A percentile compares a stretch with the other conserved stretches of the same genome.
Evolutionary conservation across 2,888 invertebrate species (phyloP).

Genomic region (Cremastinae sp.): DNA sequence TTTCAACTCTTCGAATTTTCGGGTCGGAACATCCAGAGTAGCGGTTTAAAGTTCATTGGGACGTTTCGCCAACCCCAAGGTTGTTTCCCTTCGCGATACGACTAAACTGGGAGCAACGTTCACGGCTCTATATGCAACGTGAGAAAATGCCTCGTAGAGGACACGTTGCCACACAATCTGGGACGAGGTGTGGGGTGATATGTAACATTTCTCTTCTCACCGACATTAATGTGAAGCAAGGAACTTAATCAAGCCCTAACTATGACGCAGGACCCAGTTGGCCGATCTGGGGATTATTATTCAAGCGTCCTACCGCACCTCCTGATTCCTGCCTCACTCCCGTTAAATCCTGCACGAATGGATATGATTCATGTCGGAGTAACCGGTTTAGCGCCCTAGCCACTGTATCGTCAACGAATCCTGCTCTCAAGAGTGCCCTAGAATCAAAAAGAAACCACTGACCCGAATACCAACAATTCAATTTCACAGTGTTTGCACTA

Average conservation of each 20-base stretch:
- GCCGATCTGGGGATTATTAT: slow-evolving; percentile 66
- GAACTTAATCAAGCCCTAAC: slow-evolving; percentile 64
- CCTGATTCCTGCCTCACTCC: slow-evolving; percentile 12
- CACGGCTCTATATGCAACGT: slow-evolving; percentile 8
- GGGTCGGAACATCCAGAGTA: too few relatives aligned
- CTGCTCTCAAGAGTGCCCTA: neutral
- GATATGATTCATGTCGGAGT: slow-evolving; percentile 2
- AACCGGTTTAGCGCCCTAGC: slow-evolving; percentile 3
- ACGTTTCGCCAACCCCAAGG: too few relatives aligned
- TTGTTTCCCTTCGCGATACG: too few relatives aligned
- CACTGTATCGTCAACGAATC: neutral
- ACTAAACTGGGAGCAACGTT: neutral
- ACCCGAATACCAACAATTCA: slow-evolving; percentile 17
- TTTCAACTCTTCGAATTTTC: too few relatives aligned
- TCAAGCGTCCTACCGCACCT: slow-evolving; percentile 57
- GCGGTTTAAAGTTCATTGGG: too few relatives aligned
- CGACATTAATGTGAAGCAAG: slow-evolving; percentile 60
- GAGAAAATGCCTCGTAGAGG: slow-evolving; percentile 18
- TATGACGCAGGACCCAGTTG: slow-evolving; percentile 60
- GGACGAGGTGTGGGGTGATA: slow-evolving; percentile 1
- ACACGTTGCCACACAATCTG: slow-evolving; percentile 18
- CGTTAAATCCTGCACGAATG: neutral
- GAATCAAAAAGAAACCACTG: slow-evolving; percentile 35
- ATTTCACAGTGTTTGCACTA: slow-evolving; percentile 8
- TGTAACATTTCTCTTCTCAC: slow-evolving; percentile 61